A percentile compares a stretch with the other conserved stretches of the same genome.
phyloP scores from a whole-genome alignment of 2,113 vertebrate species.

The Dryoscopus gambensis region DNA sequence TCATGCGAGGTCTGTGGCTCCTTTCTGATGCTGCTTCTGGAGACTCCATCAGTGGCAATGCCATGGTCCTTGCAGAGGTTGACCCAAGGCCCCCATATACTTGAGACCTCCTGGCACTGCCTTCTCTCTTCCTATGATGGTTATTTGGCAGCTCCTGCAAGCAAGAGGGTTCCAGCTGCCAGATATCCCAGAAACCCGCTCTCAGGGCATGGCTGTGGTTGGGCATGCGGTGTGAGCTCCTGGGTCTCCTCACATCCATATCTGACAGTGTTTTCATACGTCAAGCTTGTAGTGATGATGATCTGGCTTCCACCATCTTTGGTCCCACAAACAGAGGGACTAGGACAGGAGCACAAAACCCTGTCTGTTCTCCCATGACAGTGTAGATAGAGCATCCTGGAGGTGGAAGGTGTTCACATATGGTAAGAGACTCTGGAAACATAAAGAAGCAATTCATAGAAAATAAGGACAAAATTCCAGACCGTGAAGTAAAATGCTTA shows the following conservation, averaged over 20 bases:
- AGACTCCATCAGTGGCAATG: background rate
- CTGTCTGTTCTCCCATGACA: background rate
- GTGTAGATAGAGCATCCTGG: background rate
- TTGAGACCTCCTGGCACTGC: background rate
- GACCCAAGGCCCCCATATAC: background rate
- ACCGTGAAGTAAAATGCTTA: background rate
- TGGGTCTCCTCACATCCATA: background rate
- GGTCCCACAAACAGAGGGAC: background rate
- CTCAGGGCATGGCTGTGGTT: accelerated
- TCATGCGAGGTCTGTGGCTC: background rate
- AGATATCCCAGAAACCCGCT: background rate
- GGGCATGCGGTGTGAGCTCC: background rate
- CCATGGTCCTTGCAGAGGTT: background rate
- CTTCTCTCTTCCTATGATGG: background rate
- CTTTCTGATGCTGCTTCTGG: background rate
- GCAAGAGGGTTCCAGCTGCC: accelerated
- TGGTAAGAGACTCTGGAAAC: background rate
- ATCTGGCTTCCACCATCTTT: background rate
- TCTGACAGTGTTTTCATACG: background rate
- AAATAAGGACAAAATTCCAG: background rate
- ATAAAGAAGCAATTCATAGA: background rate
- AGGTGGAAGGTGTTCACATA: background rate
- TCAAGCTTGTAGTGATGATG: background rate
- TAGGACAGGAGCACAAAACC: background rate
- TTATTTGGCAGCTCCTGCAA: background rate